Evolutionary conservation across 1,140 invertebrate genomes (phyloP), one percentile per base, ranked within the genome.

Genomic region (Zaprionus davidi): DNA sequence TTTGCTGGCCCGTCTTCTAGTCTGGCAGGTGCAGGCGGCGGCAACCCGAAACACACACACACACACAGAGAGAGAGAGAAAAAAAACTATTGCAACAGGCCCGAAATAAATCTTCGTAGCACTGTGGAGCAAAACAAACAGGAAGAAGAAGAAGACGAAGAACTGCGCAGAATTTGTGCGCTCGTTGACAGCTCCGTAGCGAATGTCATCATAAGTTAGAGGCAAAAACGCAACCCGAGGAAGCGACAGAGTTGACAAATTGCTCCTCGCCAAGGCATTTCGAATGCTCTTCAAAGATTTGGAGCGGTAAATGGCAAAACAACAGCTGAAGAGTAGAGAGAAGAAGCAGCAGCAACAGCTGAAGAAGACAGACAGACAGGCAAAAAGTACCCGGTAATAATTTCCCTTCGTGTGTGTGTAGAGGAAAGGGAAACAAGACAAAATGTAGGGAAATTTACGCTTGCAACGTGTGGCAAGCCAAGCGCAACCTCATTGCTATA

Each of bases 131-230:
- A 76, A 64, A 60, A 71, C 68, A 58, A 56, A 68, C 56, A 64
- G 70, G 53, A 36, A 38, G 26, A 34, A 17, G 28, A 41, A 66
- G 51, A 56, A 57, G 53, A 0, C 12, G 51, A 26, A 64, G 56
- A 44, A 44, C 38, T 17, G 44, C 60, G 34, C 28, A 41, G 28
- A 55, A 51, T 38, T 57, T 69, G 36, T 57, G 36, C 56, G 31
- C 26, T 55, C 56, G 74, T 46, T 83, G 83, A 87, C 84, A 88
- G 81, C 84, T 78, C 77, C 75, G 74, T 77, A 69, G 73, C 78
- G 84, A 87, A 87, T 87, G 83, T 84, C 83, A 81, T 88, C 84
- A 87, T 84, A 87, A 84, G 71, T 83, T 76, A 74, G 83, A 81
- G 63, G 71, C 55, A 70, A 72, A 55, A 69, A 74, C 67, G 75